Conservation (phyloP, 2,888 invertebrate genomes). For the Crossocerus cetratus region DNA sequence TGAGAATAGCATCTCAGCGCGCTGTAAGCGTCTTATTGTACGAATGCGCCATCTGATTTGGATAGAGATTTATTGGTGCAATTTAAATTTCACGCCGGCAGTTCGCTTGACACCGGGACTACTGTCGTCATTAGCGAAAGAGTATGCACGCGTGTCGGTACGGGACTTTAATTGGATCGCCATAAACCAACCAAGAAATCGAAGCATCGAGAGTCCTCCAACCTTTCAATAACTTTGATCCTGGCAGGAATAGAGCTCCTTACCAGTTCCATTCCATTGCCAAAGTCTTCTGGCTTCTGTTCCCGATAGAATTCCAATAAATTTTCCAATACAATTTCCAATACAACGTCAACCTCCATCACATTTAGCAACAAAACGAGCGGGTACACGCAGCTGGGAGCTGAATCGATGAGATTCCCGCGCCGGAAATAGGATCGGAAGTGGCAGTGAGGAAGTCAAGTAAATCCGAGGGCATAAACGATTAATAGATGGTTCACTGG, state of each 20-base stretch:
- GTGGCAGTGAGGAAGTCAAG: too few species aligned
- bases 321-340: too few species aligned
- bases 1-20: not conserved
- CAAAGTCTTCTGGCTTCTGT: too few species aligned
- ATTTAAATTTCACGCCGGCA: not conserved
- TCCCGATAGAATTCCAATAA: too few species aligned
- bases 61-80: too few species aligned
- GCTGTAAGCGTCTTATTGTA: not conserved
- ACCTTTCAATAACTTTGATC: too few species aligned
- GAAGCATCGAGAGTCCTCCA: too few species aligned
- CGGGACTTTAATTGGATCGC: not conserved
- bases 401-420: not conserved
- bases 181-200: not conserved
- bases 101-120: not conserved
- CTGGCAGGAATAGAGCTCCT: too few species aligned
- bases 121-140: not conserved
- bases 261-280: too few species aligned
- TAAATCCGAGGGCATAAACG: too few species aligned
- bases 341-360: too few species aligned
- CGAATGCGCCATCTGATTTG: conserved; percentile 3
- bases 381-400: not conserved
- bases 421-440: not conserved
- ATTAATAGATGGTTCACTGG: not conserved
- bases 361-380: too few species aligned
- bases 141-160: not conserved